Conservation (phyloP, 1,140 invertebrate genomes). For the Eumaeus atala region DNA sequence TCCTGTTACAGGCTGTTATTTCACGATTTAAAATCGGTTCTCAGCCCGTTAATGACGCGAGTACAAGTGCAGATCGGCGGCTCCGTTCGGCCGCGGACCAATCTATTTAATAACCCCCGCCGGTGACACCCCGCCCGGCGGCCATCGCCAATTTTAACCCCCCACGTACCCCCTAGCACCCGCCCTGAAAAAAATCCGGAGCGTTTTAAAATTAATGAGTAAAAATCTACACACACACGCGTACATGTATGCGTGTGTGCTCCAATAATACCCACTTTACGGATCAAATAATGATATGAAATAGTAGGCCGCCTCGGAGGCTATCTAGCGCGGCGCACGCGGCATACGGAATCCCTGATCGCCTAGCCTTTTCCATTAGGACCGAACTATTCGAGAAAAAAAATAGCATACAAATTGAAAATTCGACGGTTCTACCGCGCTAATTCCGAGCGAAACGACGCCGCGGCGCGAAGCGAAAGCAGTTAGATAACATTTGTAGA, state of each 20-base stretch:
- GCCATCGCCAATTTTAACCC: constrained; percentile 72
- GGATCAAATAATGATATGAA: constrained; percentile 19
- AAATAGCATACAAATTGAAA: constrained; percentile 68
- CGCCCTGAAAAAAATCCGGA: constrained; percentile 74
- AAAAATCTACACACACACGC: constrained; percentile 72
- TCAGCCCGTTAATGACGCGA: constrained; percentile 74
- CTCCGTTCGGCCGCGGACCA: constrained; percentile 73
- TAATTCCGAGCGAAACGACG: constrained; percentile 57
- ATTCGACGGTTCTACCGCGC: constrained; percentile 56
- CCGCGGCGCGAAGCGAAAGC: constrained; percentile 59
- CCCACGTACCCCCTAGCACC: constrained; percentile 62
- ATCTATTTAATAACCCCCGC: constrained; percentile 75
- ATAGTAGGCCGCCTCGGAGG: too few species aligned
- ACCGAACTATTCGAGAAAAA: constrained; percentile 59
- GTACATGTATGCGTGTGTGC: constrained; percentile 54
- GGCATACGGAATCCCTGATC: constrained; percentile 41
- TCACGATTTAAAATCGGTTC: constrained; percentile 73
- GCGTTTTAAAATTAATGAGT: constrained; percentile 77
- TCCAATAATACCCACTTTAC: constrained; percentile 60
- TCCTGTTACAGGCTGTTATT: constrained; percentile 71
- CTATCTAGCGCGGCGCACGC: constrained; percentile 18
- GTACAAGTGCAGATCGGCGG: constrained; percentile 72
- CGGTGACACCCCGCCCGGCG: constrained; percentile 69
- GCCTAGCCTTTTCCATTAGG: constrained; percentile 48
- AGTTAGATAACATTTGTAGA: constrained; percentile 74